Conservation (phyloP, 1,140 invertebrate species). For the Nasonia longicornis region DNA sequence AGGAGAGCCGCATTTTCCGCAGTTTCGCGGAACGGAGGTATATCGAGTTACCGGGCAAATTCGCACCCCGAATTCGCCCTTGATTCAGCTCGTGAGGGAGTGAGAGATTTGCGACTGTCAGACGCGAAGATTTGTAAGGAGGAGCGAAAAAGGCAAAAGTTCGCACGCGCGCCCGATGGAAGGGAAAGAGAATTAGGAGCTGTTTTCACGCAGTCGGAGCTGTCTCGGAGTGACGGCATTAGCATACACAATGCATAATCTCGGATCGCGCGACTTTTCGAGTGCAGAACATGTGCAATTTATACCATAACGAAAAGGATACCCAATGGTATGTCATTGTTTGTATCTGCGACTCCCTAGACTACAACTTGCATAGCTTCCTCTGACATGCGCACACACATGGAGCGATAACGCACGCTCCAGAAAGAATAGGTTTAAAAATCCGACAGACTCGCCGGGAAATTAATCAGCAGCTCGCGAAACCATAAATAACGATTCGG, state of each 20-base stretch:
- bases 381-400: neutral
- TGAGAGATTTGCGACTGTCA: conserved; percentile 30
- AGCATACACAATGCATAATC: neutral
- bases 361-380: too few species aligned
- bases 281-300: too few species aligned
- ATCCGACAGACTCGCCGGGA: conserved; percentile 45
- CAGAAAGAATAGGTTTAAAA: conserved; percentile 32
- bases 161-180: conserved; percentile 47
- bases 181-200: conserved; percentile 47
- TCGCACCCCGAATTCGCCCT: conserved; percentile 8
- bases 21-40: conserved; percentile 10
- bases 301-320: too few species aligned
- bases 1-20: conserved; percentile 38
- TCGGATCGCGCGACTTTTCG: neutral
- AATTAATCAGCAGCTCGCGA: conserved; percentile 61
- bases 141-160: conserved; percentile 51
- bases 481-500: conserved; percentile 62
- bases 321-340: too few species aligned
- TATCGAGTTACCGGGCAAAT: conserved; percentile 37
- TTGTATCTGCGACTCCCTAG: too few species aligned
- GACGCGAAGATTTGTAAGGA: conserved; percentile 34
- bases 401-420: conserved; percentile 25
- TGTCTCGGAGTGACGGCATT: conserved; percentile 7
- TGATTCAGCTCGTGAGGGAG: neutral
- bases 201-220: conserved; percentile 27